Conservation (phyloP, 2,888 invertebrate genomes). For the Clunio marinus region DNA sequence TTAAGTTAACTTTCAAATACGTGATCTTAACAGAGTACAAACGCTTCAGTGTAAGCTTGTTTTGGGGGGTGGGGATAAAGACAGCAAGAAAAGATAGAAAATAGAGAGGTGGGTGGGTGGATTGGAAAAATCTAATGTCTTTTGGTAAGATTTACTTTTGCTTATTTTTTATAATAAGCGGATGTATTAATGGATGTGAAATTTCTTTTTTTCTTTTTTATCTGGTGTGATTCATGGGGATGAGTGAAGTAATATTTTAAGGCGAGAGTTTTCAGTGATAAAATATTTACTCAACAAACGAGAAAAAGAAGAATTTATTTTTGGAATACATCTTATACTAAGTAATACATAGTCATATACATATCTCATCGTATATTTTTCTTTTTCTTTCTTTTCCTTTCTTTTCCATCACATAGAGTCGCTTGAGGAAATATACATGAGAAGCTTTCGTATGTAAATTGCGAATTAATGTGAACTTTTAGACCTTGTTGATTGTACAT, state of each 20-base stretch:
- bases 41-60: neutral
- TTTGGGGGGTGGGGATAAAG: neutral
- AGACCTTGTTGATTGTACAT: too few species aligned
- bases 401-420: neutral
- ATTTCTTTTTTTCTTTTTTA: neutral
- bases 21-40: neutral
- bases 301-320: conserved; percentile 5
- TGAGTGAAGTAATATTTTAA: neutral
- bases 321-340: conserved; percentile 12
- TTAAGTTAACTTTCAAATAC: conserved; percentile 8
- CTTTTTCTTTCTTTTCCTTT: too few species aligned
- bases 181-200: neutral
- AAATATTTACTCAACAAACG: neutral
- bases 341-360: conserved; percentile 14
- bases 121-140: neutral
- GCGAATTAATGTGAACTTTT: neutral
- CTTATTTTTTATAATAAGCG: too few species aligned
- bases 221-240: too few species aligned
- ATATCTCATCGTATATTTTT: too few species aligned
- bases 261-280: neutral
- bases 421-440: neutral
- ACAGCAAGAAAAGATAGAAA: neutral
- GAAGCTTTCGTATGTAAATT: conserved; percentile 26
- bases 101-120: neutral
- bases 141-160: too few species aligned